phyloP scores from a whole-genome alignment of 2,888 invertebrate species.

The Netelia fuscicornis region DNA sequence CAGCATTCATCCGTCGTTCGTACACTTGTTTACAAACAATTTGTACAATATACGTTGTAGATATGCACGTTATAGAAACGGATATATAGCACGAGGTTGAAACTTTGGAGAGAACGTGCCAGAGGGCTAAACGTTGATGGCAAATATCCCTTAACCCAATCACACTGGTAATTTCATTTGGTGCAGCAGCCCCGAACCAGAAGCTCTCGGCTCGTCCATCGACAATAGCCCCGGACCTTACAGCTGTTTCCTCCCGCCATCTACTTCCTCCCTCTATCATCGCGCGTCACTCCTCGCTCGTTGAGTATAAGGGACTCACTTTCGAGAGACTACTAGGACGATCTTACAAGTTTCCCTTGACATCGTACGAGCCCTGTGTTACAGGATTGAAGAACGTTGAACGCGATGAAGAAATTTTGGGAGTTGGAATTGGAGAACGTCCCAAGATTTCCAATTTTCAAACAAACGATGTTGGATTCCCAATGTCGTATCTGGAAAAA shows the following conservation, averaged over 20 bases:
- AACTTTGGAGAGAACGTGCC: constrained; percentile 55
- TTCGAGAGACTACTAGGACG: too few relatives aligned
- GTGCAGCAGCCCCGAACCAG: constrained; percentile 9
- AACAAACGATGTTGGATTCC: too few relatives aligned
- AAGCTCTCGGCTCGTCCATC: constrained; percentile 41
- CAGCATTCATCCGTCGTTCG: constrained; percentile 12
- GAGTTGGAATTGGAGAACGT: too few relatives aligned
- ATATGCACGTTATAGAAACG: background rate
- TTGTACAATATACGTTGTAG: background rate
- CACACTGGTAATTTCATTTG: constrained; percentile 64
- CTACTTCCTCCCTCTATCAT: constrained; percentile 11
- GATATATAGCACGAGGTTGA: constrained; percentile 23
- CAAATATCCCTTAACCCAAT: constrained; percentile 66
- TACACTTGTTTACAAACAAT: constrained; percentile 4
- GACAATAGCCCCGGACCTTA: constrained; percentile 41
- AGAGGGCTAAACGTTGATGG: constrained; percentile 65
- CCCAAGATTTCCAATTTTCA: too few relatives aligned
- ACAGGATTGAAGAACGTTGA: too few relatives aligned
- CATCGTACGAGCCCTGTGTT: too few relatives aligned
- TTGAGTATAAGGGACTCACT: background rate
- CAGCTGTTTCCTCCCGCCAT: constrained; percentile 55
- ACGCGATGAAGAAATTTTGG: too few relatives aligned
- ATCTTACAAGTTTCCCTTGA: too few relatives aligned
- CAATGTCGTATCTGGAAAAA: too few relatives aligned
- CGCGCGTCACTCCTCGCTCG: background rate